Base-by-base conservation (phyloP, 2,113 vertebrate genomes). In the Microcebus jonahi region DNA sequence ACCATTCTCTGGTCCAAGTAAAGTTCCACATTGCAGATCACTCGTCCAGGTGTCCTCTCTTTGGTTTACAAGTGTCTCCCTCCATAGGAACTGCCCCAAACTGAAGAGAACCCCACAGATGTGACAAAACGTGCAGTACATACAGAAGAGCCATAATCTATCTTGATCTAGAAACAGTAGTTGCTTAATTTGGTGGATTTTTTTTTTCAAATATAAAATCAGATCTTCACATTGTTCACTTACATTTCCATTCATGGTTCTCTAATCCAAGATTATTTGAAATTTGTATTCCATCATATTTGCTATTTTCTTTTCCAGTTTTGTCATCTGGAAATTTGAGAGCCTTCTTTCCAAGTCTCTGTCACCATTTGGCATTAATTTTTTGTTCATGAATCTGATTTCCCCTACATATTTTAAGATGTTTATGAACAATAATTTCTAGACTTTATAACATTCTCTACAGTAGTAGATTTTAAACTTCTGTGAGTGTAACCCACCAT, bases 301-400 rank as follows among this genome's bases (percentile, higher is more conserved):
- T 92, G 36, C 29, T 59, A 13, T 85, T 82, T 27, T 75, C 93
- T 55, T 80, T 86, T 71, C 61, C 6, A 45, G 18, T 14, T 92
- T 94, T 88, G n/a, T 84, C 67, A 61, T 84, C n/a, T 96, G 57
- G 39, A 95, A 83, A 67, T 53, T 45, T 89, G 73, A 95, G 4
- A 48, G 50, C 29, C 31, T 8, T 1, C 36, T 96, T 93, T 6
- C 48, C 27, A 80, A 67, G 48, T 81, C 50, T 82, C 48, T 76
- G 34, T 87, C 55, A 63, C 45, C 59, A 68, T 80, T 73, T 96
- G 70, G 75, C 50, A 79, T 23, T 90, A 86, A 92, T 95, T 95
- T 76, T 81, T 76, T 81, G 57, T 87, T 92, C 34, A 75, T 12
- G 1, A 75, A 39, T 39, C 57, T 81, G n/a, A 92, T 90, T 36